phyloP scores from a whole-genome alignment of 2,888 invertebrate genomes.

The Alloscopus bannaensis region DNA sequence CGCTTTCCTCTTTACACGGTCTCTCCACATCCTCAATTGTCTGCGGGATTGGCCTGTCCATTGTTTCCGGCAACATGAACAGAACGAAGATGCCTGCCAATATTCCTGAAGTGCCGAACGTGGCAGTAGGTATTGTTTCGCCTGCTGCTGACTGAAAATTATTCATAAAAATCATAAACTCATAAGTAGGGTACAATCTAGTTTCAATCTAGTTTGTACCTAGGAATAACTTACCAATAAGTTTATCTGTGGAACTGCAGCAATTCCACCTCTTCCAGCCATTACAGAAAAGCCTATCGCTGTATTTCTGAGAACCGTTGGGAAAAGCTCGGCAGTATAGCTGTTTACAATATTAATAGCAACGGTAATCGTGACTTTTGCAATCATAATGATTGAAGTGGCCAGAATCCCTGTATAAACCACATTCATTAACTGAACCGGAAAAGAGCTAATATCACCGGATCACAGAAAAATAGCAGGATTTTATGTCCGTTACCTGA shows the following conservation, averaged over 20 bases:
- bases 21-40: conserved; percentile 53
- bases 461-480: not conserved
- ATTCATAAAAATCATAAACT: not conserved
- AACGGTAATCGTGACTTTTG: conserved; percentile 74
- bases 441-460: not conserved
- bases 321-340: conserved; percentile 77
- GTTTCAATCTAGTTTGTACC: no score
- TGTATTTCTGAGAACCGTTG: conserved; percentile 76
- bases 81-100: conserved; percentile 6
- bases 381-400: conserved; percentile 34
- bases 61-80: conserved; percentile 44
- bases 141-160: not conserved
- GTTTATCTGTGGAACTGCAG: conserved; percentile 62
- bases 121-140: not conserved
- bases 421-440: not conserved
- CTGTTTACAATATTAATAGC: conserved; percentile 77
- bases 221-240: conserved; percentile 46
- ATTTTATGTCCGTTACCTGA: not conserved
- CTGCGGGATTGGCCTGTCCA: conserved; percentile 36
- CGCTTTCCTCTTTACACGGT: not conserved
- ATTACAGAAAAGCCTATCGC: conserved; percentile 70
- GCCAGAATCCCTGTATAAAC: not conserved
- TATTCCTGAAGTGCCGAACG: conserved; percentile 20
- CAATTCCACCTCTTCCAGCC: conserved; percentile 69
- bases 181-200: no score